Evolutionary conservation across 2,888 invertebrate genomes (phyloP), one percentile per base, ranked within the genome.

Genomic region (Rapana venosa): DNA sequence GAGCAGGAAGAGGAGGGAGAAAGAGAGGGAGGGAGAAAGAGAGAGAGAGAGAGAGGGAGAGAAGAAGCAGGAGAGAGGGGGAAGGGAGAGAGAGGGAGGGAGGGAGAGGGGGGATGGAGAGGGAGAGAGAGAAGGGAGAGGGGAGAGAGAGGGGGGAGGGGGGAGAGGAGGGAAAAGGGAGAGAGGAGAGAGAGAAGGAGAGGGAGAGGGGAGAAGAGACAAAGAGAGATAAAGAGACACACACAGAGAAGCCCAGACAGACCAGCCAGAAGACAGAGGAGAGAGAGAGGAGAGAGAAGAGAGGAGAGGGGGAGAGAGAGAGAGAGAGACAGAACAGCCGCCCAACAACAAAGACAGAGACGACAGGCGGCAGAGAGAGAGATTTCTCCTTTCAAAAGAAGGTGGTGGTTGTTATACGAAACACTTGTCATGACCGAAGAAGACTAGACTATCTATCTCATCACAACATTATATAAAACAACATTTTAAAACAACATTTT

Each of bases 231-330:
- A 20, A 8, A 77, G 13, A 77, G 13, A 77, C 15, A 30, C 6
- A 77, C 17, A 30, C 8, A 77, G 61, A 15, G 61, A 61, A n/a
- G n/a, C n/a, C n/a, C 13, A 61, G 61, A 17, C 11, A 61, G 13
- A 61, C 61, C 11, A 17, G 17, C 13, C 11, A 35, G 5, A 56
- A 47, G 84, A 81, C 8, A 81, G 81, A 36, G n/a, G 83, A 56
- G 56, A 84, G 83, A 84, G 83, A 47, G 83, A 81, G 81, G 81
- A 32, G 81, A 81, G 81, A 77, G 77, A 77, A n/a, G n/a, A n/a
- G n/a, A n/a, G n/a, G n/a, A n/a, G n/a, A n/a, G n/a, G n/a, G n/a
- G n/a, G n/a, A n/a, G n/a, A n/a, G n/a, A n/a, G n/a, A n/a, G n/a
- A n/a, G n/a, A n/a, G n/a, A n/a, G n/a, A n/a, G n/a, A n/a, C n/a